These are phyloP conservation scores for Andrena camellia DNA, from an alignment of 2,888 invertebrate species.

Conservation along the genomic window DNA sequence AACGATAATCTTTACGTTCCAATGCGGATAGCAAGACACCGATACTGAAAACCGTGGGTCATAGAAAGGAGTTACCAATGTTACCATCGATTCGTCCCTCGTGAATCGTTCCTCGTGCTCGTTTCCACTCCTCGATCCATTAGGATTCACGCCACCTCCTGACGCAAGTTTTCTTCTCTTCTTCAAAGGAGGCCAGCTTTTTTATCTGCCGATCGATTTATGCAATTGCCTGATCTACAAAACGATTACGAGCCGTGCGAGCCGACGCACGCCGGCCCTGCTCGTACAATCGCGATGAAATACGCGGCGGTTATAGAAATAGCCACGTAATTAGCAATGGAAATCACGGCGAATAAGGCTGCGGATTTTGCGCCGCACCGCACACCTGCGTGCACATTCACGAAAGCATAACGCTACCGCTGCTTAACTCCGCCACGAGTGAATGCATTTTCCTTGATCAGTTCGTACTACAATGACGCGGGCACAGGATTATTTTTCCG, in stretches of 20 bases:
- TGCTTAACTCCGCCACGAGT: background rate
- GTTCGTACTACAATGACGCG: background rate
- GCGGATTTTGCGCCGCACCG: slow-evolving; percentile 11
- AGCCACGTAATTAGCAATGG: slow-evolving; percentile 46
- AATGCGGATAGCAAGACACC: too few species aligned
- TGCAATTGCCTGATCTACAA: slow-evolving; percentile 24
- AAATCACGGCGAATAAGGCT: slow-evolving; percentile 42
- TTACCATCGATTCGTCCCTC: slow-evolving; percentile 2
- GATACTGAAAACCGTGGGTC: background rate
- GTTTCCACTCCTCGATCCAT: slow-evolving; percentile 23
- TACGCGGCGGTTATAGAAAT: slow-evolving; percentile 24
- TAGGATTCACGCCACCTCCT: slow-evolving; percentile 24
- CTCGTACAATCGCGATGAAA: slow-evolving; percentile 17
- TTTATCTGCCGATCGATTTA: slow-evolving; percentile 30
- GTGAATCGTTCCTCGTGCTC: background rate
- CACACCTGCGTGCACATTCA: background rate
- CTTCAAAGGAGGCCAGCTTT: background rate
- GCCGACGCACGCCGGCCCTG: background rate
- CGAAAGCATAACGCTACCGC: background rate
- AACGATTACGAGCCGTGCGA: slow-evolving; percentile 12
- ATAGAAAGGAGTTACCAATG: background rate
- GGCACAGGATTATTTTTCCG: background rate
- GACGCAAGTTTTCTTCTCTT: slow-evolving; percentile 10
- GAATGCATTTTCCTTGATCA: background rate
- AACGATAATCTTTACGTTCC: background rate